Percentiles rank a stretch among this genome's conserved stretches.
Conservation (phyloP, 2,797 vertebrate species). For the Hozukius guyotensis region DNA sequence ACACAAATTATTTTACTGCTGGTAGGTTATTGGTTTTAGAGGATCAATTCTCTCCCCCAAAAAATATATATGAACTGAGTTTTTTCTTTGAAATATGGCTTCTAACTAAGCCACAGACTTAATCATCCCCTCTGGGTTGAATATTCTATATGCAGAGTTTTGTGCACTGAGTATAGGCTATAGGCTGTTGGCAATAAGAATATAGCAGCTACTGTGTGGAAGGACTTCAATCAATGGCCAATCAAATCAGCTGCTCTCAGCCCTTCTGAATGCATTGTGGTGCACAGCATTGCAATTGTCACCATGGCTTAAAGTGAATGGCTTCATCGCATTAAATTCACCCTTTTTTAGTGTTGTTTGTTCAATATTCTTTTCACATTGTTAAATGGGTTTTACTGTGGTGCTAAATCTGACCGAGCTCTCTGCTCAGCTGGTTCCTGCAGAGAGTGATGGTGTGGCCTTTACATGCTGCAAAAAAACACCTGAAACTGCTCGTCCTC, state of each 20-base stretch:
- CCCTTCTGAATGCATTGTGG: neutral
- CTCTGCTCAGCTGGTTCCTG: neutral
- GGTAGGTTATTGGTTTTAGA: constrained; percentile 24
- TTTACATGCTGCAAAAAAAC: neutral
- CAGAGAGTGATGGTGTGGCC: neutral
- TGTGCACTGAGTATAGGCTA: neutral
- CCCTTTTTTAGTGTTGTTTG: neutral
- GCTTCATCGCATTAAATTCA: neutral
- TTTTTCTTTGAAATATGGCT: neutral
- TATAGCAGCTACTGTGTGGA: neutral
- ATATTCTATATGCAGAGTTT: neutral
- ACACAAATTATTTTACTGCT: neutral
- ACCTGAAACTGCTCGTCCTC: neutral
- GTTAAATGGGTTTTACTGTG: neutral
- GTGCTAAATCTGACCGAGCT: neutral
- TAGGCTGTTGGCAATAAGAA: neutral
- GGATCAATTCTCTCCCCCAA: neutral
- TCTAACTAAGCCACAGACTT: neutral
- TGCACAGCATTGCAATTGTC: no score
- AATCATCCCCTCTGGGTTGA: neutral
- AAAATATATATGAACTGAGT: neutral
- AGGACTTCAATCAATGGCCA: neutral
- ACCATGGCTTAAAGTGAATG: neutral
- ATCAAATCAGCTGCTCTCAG: neutral
- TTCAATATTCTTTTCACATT: neutral